These are phyloP conservation scores for Dicentrarchus labrax DNA, from an alignment of 2,113 vertebrate species.

Conservation along the genomic window DNA sequence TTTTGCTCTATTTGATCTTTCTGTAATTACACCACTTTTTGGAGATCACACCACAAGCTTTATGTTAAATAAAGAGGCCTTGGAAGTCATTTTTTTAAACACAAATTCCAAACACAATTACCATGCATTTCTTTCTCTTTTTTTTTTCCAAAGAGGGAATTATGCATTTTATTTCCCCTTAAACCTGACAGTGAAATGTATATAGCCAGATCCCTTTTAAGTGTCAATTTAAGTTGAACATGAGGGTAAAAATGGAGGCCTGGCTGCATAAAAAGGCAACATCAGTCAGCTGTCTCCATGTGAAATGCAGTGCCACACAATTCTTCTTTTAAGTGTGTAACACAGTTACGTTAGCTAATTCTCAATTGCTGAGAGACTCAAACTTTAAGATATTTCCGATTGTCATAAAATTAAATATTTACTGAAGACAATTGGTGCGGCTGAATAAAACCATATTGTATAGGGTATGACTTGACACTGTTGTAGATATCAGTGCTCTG, in stretches of 20 bases:
- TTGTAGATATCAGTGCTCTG: background rate
- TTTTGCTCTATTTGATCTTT: slow-evolving; percentile 82
- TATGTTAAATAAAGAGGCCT: slow-evolving; percentile 76
- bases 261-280: slow-evolving; percentile 20
- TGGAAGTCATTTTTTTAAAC: slow-evolving; percentile 38
- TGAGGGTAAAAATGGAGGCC: background rate
- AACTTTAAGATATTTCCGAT: background rate
- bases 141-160: background rate
- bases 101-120: slow-evolving; percentile 63
- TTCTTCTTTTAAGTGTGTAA: slow-evolving; percentile 29
- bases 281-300: slow-evolving; percentile 20
- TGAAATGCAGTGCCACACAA: slow-evolving; percentile 4
- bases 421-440: background rate
- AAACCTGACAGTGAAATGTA: background rate
- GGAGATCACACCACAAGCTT: slow-evolving; percentile 77
- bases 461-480: background rate
- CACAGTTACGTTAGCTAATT: background rate
- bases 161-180: no score
- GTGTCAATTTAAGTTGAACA: background rate
- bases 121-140: background rate
- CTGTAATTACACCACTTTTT: slow-evolving; percentile 78
- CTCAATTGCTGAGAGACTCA: background rate
- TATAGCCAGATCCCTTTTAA: background rate
- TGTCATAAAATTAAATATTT: background rate
- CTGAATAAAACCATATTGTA: background rate